Percentiles rank a stretch among this genome's conserved stretches.
These are phyloP conservation scores for Caenorhabditis elegans DNA, from an alignment of 1,140 invertebrate species.

Conservation along the genomic window DNA sequence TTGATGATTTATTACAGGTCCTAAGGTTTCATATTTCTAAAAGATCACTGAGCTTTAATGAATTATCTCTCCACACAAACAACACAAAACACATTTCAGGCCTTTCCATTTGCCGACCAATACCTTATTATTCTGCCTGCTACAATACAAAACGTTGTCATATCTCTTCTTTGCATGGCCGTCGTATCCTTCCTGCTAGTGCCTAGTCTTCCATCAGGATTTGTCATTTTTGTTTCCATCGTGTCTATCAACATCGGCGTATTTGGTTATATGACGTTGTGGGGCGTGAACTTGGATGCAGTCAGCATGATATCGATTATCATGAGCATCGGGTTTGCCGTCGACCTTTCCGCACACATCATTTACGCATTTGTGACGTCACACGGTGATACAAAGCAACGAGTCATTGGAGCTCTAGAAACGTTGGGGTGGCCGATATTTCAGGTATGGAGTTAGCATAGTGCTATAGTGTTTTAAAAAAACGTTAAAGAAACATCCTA, in stretches of 20 bases:
- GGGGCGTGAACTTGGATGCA: constrained; percentile 67
- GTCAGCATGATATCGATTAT: constrained; percentile 67
- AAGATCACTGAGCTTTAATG: too few species aligned
- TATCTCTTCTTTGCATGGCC: constrained; percentile 68
- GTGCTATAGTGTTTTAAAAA: too few species aligned
- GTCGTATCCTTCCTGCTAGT: constrained; percentile 68
- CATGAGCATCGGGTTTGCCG: constrained; percentile 69
- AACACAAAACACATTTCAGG: too few species aligned
- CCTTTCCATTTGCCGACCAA: constrained; percentile 66
- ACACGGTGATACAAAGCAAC: constrained; percentile 60
- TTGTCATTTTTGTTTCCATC: constrained; percentile 68
- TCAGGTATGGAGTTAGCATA: constrained; percentile 55
- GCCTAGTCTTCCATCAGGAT: constrained; percentile 67
- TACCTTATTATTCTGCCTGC: constrained; percentile 66
- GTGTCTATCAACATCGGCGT: constrained; percentile 68
- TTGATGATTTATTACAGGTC: too few species aligned
- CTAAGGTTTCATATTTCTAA: too few species aligned
- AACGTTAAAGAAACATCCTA: too few species aligned
- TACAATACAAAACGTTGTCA: constrained; percentile 68
- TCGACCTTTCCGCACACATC: constrained; percentile 69
- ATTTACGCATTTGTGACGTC: constrained; percentile 68
- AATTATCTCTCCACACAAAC: too few species aligned
- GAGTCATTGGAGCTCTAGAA: constrained; percentile 66
- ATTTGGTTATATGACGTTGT: constrained; percentile 68
- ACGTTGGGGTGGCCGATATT: constrained; percentile 82